Percentiles rank a stretch among this genome's conserved stretches.
These are phyloP conservation scores for Caranx melampygus DNA, from an alignment of 2,113 vertebrate genomes.

Conservation along the genomic window DNA sequence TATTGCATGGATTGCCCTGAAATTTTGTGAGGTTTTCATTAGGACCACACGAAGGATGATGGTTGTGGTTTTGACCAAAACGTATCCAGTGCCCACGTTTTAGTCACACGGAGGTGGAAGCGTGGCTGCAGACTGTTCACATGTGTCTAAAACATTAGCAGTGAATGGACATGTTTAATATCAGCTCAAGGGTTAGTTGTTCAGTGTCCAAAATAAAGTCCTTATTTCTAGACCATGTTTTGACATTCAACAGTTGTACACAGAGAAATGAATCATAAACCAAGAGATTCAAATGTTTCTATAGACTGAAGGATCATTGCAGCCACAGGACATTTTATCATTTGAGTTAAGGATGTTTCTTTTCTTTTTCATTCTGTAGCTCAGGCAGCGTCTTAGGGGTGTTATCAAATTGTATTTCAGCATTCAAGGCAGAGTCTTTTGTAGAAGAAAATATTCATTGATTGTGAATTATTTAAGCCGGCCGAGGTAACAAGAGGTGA, in stretches of 20 bases:
- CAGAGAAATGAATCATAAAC: not conserved
- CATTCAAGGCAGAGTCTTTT: not conserved
- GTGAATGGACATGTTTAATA: no score
- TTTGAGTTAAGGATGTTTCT: not conserved
- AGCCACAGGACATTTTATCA: constrained; percentile 8
- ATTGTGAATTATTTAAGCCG: not conserved
- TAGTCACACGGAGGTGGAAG: no score
- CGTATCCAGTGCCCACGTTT: no score
- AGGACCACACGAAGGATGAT: no score
- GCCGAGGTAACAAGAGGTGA: constrained; percentile 6
- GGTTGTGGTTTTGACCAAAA: no score
- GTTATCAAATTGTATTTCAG: not conserved
- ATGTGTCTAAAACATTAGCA: not conserved
- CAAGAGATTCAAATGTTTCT: not conserved
- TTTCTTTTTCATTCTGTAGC: not conserved
- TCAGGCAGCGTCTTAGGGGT: not conserved
- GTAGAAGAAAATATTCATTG: not conserved
- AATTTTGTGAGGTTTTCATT: no score
- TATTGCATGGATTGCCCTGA: not conserved
- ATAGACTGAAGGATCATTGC: not conserved
- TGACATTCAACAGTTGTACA: not conserved
- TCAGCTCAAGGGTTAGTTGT: not conserved
- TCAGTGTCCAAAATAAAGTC: not conserved
- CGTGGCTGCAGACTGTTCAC: not conserved
- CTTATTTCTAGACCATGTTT: not conserved